A percentile compares a stretch with the other conserved stretches of the same genome.
Conservation (phyloP, 2,113 vertebrate species). For the Entosphenus tridentatus region DNA sequence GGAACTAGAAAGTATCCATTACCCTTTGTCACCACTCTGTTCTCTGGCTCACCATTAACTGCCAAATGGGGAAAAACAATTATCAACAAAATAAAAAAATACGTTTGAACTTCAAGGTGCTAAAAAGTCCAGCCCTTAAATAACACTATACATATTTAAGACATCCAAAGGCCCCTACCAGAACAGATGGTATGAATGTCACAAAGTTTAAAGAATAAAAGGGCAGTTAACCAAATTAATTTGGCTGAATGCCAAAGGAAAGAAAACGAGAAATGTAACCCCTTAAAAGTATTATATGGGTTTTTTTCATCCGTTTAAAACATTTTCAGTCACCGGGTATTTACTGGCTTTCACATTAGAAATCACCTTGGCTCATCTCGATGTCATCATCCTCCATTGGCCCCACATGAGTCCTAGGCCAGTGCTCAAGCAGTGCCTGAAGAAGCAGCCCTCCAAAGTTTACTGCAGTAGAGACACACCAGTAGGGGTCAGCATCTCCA, state of each 20-base stretch:
- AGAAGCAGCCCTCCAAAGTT: conserved; percentile 82
- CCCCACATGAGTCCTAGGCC: conserved; percentile 86
- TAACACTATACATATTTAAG: neutral
- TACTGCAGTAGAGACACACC: conserved; percentile 24
- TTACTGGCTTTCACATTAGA: neutral
- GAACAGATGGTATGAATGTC: neutral
- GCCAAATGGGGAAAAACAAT: neutral
- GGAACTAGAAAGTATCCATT: neutral
- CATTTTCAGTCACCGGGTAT: too few relatives aligned
- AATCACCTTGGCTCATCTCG: conserved; percentile 56
- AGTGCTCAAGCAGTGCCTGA: conserved; percentile 81
- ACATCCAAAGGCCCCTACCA: neutral
- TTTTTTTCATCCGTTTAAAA: too few relatives aligned
- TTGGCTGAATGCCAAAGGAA: neutral
- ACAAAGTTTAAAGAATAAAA: conserved; percentile 1
- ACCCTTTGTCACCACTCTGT: conserved; percentile 3
- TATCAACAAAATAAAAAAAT: too few relatives aligned
- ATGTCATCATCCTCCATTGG: conserved; percentile 96
- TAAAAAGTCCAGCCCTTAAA: too few relatives aligned
- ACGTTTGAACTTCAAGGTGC: too few relatives aligned
- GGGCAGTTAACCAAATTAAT: neutral
- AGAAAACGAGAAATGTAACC: too few relatives aligned
- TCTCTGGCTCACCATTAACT: conserved; percentile 5
- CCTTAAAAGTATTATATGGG: too few relatives aligned
- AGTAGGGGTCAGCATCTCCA: neutral